Conservation (phyloP, 2,888 invertebrate species). For the Pterobdella sp. region DNA sequence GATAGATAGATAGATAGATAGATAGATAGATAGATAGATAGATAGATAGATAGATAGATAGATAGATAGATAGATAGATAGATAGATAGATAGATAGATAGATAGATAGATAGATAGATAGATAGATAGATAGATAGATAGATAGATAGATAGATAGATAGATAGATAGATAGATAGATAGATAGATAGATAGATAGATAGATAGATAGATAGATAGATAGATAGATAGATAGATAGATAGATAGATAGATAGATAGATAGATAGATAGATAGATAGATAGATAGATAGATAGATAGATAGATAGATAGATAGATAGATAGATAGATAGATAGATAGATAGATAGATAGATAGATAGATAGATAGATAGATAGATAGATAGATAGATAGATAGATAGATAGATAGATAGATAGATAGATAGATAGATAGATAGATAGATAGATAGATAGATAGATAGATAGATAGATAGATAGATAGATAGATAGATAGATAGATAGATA, state of each 20-base stretch:
- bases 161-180: conserved; percentile 17
- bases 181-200: conserved; percentile 15
- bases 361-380: conserved; percentile 15
- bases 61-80: conserved; percentile 4
- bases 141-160: conserved; percentile 13
- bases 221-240: conserved; percentile 13
- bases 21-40: not conserved
- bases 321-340: conserved; percentile 12
- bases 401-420: conserved; percentile 8
- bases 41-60: not conserved
- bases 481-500: not conserved
- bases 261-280: conserved; percentile 13
- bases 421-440: conserved; percentile 7
- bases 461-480: conserved; percentile 12
- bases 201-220: conserved; percentile 15
- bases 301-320: conserved; percentile 15
- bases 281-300: conserved; percentile 15
- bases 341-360: conserved; percentile 19
- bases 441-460: not conserved
- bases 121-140: conserved; percentile 18
- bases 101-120: conserved; percentile 4
- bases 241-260: conserved; percentile 13
- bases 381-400: conserved; percentile 14
- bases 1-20: not conserved
- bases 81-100: conserved; percentile 7